phyloP scores from a whole-genome alignment of 2,113 vertebrate species.

The Proteles cristata region DNA sequence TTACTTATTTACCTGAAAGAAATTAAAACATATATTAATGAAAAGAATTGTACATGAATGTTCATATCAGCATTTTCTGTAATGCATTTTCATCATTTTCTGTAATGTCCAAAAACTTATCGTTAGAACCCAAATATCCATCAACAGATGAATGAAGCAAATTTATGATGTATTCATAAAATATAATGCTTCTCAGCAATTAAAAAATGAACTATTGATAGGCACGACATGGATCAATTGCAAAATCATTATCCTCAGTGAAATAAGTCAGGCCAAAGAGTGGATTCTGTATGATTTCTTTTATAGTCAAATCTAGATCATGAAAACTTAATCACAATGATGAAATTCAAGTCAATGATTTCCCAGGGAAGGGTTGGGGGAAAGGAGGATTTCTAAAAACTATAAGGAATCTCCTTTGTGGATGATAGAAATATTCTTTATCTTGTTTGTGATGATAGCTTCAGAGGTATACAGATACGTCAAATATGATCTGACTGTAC shows the following conservation, averaged over 20 bases:
- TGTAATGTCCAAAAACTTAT: neutral
- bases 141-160: neutral
- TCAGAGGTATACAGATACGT: neutral
- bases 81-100: neutral
- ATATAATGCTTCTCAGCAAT: neutral
- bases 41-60: neutral
- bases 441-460: neutral
- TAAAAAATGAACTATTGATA: neutral
- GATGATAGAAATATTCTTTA: neutral
- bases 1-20: neutral
- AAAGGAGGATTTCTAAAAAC: neutral
- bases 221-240: neutral
- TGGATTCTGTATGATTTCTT: neutral
- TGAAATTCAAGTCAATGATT: neutral
- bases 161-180: neutral
- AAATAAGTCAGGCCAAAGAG: neutral
- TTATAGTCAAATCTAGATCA: neutral
- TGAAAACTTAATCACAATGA: neutral
- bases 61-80: neutral
- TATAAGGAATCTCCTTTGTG: neutral
- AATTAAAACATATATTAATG: neutral
- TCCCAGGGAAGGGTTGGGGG: neutral
- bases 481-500: neutral
- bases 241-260: neutral
- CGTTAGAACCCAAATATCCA: neutral